A percentile compares a stretch with the other conserved stretches of the same genome.
phyloP scores from a whole-genome alignment of 2,113 vertebrate species.

The Lasiurus borealis region DNA sequence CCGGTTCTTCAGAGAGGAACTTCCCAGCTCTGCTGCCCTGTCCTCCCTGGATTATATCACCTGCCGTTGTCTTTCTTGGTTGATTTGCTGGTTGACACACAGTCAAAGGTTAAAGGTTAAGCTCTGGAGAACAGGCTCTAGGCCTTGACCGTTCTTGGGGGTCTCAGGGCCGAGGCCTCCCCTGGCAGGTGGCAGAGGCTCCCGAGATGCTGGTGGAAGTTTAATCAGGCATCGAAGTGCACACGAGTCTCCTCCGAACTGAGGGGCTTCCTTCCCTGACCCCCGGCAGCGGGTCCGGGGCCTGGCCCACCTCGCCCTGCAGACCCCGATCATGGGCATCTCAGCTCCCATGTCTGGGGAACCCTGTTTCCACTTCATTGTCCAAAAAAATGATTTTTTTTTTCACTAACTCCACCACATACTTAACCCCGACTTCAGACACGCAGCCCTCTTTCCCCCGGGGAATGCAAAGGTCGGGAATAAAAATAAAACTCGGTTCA shows the following conservation, averaged over 20 bases:
- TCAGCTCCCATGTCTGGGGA: not conserved
- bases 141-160: not conserved
- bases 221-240: not conserved
- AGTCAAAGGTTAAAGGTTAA: slow-evolving; percentile 1
- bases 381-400: not conserved
- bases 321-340: not conserved
- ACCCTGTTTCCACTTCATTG: not conserved
- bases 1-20: too few relatives aligned
- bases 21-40: too few relatives aligned
- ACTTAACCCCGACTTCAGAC: not conserved
- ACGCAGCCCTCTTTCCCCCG: not conserved
- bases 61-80: too few relatives aligned
- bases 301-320: not conserved
- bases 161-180: not conserved
- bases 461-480: not conserved
- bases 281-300: not conserved
- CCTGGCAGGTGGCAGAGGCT: not conserved
- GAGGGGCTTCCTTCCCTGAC: not conserved
- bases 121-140: not conserved
- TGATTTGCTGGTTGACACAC: not conserved
- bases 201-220: not conserved
- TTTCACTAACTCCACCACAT: not conserved
- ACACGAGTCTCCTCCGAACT: not conserved
- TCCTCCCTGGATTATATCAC: too few relatives aligned
- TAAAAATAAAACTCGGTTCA: slow-evolving; percentile 20